Evolutionary conservation across 2,888 invertebrate genomes (phyloP).

Genomic region (Chorisops tibialis): DNA sequence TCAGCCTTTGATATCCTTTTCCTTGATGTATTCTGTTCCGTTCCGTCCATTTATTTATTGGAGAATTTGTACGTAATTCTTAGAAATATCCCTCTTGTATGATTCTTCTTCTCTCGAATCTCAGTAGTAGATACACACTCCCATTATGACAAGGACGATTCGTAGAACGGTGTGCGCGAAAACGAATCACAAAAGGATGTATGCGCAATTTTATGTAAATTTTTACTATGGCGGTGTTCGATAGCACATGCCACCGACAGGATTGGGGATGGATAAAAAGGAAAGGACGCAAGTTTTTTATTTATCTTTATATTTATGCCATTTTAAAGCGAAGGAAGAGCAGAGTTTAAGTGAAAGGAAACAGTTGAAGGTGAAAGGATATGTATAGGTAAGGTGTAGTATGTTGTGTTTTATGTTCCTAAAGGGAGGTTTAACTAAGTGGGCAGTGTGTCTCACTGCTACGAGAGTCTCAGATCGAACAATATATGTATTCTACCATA

Average conservation of each 20-base stretch:
- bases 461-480: too few species aligned
- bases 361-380: too few species aligned
- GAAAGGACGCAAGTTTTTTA: background rate
- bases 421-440: too few species aligned
- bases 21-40: slow-evolving; percentile 1
- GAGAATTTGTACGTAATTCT: background rate
- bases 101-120: slow-evolving; percentile 8
- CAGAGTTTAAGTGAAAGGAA: background rate
- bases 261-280: background rate
- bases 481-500: too few species aligned
- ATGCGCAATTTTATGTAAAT: slow-evolving; percentile 32
- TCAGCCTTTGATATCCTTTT: background rate
- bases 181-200: slow-evolving; percentile 30
- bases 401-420: too few species aligned
- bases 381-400: too few species aligned
- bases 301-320: background rate
- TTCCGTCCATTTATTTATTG: background rate
- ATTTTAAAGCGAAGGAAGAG: slow-evolving; percentile 5
- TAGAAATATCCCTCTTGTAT: slow-evolving; percentile 1
- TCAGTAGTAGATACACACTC: background rate
- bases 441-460: too few species aligned
- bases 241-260: too few species aligned
- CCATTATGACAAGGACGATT: slow-evolving; percentile 17
- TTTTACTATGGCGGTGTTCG: background rate
- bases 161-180: slow-evolving; percentile 8